Evolutionary conservation across 2,113 vertebrate genomes (phyloP).

Genomic region (Coptodon bakossiorum): DNA sequence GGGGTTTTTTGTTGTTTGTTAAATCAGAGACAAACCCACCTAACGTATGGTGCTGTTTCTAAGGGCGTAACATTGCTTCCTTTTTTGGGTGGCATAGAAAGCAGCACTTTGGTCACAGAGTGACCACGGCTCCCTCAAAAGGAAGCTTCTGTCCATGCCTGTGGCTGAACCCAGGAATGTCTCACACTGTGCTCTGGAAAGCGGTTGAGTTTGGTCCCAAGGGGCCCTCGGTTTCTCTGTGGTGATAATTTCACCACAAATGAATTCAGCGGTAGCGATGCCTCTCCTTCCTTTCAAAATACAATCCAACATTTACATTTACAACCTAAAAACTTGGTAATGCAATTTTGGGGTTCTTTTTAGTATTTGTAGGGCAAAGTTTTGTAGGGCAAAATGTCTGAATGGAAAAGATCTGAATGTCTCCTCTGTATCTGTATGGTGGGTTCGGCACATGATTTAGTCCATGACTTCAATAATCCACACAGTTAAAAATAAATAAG

Average conservation of each 20-base stretch:
- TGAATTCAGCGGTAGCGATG: background rate
- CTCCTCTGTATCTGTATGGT: background rate
- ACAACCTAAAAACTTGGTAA: background rate
- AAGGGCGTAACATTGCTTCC: conserved; percentile 15
- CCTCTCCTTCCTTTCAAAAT: background rate
- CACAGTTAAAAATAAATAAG: background rate
- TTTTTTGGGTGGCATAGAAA: conserved; percentile 40
- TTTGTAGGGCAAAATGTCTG: background rate
- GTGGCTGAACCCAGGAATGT: conserved; percentile 52
- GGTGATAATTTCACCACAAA: conserved; percentile 27
- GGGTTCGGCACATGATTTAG: background rate
- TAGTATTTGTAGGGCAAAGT: background rate
- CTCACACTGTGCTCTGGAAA: background rate
- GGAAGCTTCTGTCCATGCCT: conserved; percentile 40
- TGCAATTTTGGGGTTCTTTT: background rate
- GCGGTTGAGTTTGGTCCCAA: background rate
- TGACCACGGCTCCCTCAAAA: conserved; percentile 24
- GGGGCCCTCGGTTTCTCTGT: conserved; percentile 9
- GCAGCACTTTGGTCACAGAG: conserved; percentile 19
- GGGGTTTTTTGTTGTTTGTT: background rate
- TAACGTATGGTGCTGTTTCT: background rate
- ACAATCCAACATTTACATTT: background rate
- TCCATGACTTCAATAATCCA: background rate
- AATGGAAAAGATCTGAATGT: conserved; percentile 4
- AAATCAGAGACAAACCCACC: background rate